Conservation (phyloP, 2,888 invertebrate genomes). For the Drosophila rellima region DNA sequence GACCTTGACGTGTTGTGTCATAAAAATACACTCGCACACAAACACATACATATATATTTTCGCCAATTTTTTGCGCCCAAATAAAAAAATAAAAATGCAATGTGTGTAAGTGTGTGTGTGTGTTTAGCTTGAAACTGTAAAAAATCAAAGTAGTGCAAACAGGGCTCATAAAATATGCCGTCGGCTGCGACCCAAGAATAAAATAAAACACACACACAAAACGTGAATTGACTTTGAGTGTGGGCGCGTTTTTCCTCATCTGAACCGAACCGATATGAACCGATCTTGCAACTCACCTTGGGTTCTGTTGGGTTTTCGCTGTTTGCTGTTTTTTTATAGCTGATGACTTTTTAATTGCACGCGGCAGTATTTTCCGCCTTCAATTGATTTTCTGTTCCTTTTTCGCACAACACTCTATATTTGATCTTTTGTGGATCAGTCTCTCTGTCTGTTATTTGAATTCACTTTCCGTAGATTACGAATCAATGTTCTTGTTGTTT, state of each 20-base stretch:
- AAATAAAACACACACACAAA: conserved; percentile 30
- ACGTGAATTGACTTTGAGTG: conserved; percentile 60
- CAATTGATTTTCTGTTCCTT: conserved; percentile 19
- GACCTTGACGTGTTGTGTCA: conserved; percentile 73
- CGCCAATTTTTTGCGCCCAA: conserved; percentile 48
- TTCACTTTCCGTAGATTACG: conserved; percentile 19
- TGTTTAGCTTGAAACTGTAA: conserved; percentile 74
- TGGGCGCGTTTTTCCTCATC: conserved; percentile 49
- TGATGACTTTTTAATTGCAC: conserved; percentile 74
- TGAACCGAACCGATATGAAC: conserved; percentile 9
- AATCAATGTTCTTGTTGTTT: conserved; percentile 24
- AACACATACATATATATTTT: conserved; percentile 10
- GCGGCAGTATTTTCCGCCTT: conserved; percentile 28
- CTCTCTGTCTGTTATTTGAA: conserved; percentile 30
- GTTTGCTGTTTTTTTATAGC: conserved; percentile 40
- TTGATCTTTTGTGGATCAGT: conserved; percentile 55
- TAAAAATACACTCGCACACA: conserved; percentile 50
- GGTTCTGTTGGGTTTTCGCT: conserved; percentile 34
- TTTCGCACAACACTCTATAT: conserved; percentile 35
- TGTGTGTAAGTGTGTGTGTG: conserved; percentile 3
- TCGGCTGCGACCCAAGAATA: conserved; percentile 52
- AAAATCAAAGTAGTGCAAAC: conserved; percentile 80
- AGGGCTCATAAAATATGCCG: conserved; percentile 70
- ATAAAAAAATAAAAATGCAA: conserved; percentile 53
- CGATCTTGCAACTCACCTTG: conserved; percentile 71